Evolutionary conservation across 2,113 vertebrate species (phyloP), one percentile per base, ranked within the genome.

Genomic region (Alouatta palliata): DNA sequence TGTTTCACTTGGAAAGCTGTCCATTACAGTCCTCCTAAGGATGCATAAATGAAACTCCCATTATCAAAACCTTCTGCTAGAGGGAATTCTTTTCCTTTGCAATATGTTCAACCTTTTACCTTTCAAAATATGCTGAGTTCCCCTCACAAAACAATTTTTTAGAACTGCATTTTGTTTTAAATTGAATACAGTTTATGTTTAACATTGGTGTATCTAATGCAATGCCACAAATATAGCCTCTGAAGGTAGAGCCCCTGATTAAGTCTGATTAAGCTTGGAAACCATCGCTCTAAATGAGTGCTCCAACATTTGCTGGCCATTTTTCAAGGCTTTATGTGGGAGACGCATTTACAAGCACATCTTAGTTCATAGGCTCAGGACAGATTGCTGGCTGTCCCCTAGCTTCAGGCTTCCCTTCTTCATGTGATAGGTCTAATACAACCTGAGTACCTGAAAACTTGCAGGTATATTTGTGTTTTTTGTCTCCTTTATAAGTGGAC

Each of bases 1-100:
- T 88, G 30, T 95, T 98, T 52, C 94, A 71, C 80, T 92, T 84
- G 43, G 85, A 98, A 97, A 79, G 56, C 94, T 97, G 95, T 97
- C 96, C 64, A 87, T 94, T 96, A 92, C 43, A 2, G 81, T 86
- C 80, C 40, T 54, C 54, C 84, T 77, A 8, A 90, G 95, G 61
- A 95, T 87, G 5, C 43, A 43, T 37, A 86, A 90, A 79, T 76
- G 93, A 97, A 88, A 58, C 68, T 49, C 56, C 45, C 83, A 56
- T 2, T 8, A 94, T 90, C 96, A 91, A 89, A 97, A 93, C n/a
- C 11, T 16, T 87, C 95, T 97, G 43, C 90, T 90, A 37, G 87
- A 61, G 52, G 73, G 75, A 95, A 40, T 93, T 80, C n/a, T 86
- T 96, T 90, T 56, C 95, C 75, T 89, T 61, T 7, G 14, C 93